Percentiles rank a stretch among this genome's conserved stretches.
Evolutionary conservation across 2,113 vertebrate genomes (phyloP).

Genomic region (Proterorhinus semilunaris): DNA sequence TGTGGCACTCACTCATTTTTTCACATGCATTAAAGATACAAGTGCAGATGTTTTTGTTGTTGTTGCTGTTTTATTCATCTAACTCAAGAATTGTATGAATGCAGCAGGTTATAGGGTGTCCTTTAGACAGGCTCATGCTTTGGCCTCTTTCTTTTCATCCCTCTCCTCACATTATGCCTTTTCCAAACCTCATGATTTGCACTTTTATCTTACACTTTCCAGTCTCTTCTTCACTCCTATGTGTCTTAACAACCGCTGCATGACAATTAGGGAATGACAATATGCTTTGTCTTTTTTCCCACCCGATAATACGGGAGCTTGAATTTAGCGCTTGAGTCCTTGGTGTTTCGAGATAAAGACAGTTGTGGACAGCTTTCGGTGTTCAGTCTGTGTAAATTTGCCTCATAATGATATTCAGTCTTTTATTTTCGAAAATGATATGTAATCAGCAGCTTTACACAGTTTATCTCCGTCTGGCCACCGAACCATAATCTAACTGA

Average conservation of each 20-base stretch:
- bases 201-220: slow-evolving; percentile 32
- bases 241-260: slow-evolving; percentile 25
- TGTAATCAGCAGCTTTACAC: slow-evolving; percentile 44
- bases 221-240: slow-evolving; percentile 26
- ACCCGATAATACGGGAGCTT: slow-evolving; percentile 30
- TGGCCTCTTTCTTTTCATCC: not conserved
- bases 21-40: too few relatives aligned
- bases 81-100: slow-evolving; percentile 53
- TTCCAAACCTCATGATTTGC: slow-evolving; percentile 16
- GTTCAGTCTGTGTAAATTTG: slow-evolving; percentile 50
- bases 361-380: slow-evolving; percentile 26
- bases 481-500: slow-evolving; percentile 25
- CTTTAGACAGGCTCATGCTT: slow-evolving; percentile 19
- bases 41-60: too few relatives aligned
- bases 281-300: not conserved
- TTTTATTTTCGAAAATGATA: slow-evolving; percentile 30
- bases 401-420: slow-evolving; percentile 39
- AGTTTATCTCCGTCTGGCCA: slow-evolving; percentile 22
- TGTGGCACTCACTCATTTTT: too few relatives aligned
- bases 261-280: slow-evolving; percentile 33
- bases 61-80: slow-evolving; percentile 27
- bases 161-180: slow-evolving; percentile 27
- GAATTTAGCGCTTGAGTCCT: slow-evolving; percentile 12
- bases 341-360: slow-evolving; percentile 32
- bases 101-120: slow-evolving; percentile 29